These are phyloP conservation scores for Marmota flaviventris DNA, from an alignment of 2,113 vertebrate genomes.

Conservation along the genomic window DNA sequence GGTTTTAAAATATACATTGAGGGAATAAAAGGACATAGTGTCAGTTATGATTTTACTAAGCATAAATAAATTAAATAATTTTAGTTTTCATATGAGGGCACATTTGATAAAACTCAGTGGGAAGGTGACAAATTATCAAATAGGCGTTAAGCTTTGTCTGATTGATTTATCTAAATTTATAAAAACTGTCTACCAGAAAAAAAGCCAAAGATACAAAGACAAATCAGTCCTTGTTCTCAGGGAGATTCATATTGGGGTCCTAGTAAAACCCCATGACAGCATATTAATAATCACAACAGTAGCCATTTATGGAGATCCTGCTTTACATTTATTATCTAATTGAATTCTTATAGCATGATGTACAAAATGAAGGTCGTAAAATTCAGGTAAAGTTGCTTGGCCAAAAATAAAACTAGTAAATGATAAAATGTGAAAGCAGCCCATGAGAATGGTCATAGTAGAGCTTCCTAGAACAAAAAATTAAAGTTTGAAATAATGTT, in stretches of 20 bases:
- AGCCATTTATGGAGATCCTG: neutral
- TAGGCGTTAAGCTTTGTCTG: neutral
- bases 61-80: conserved; percentile 13
- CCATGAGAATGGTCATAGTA: neutral
- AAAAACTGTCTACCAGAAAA: neutral
- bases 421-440: neutral
- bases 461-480: neutral
- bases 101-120: conserved; percentile 13
- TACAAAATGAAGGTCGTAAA: neutral
- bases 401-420: neutral
- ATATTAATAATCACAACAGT: neutral
- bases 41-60: neutral
- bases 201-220: neutral
- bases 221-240: neutral
- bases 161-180: conserved; percentile 21
- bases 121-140: neutral
- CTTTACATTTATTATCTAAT: neutral
- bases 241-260: neutral
- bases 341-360: neutral
- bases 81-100: neutral
- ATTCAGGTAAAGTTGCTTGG: neutral
- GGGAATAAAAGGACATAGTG: too few relatives aligned
- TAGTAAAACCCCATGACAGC: neutral
- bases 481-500: neutral
- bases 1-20: neutral